A percentile compares a stretch with the other conserved stretches of the same genome.
Evolutionary conservation across 2,797 vertebrate species (phyloP).

Genomic region (Megaceryle alcyon): DNA sequence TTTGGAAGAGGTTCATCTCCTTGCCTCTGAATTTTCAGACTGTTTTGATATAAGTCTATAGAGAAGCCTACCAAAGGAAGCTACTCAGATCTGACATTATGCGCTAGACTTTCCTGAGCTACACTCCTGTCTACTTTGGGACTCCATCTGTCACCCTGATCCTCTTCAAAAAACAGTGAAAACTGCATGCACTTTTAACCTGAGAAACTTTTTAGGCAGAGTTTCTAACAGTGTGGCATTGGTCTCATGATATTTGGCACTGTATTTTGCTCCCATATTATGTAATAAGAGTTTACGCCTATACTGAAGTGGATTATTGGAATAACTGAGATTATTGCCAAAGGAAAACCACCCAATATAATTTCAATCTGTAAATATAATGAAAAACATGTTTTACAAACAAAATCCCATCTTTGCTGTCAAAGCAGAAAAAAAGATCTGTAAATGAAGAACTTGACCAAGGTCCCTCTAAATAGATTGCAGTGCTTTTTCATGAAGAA

Average conservation of each 20-base stretch:
- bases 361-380: background rate
- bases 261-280: background rate
- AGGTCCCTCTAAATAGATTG: background rate
- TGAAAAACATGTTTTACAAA: background rate
- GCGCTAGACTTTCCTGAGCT: background rate
- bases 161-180: background rate
- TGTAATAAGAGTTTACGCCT: background rate
- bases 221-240: background rate
- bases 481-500: background rate
- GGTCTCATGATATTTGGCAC: background rate
- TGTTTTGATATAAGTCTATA: background rate
- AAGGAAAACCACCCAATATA: background rate
- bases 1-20: background rate
- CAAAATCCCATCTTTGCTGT: background rate
- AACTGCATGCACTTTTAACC: background rate
- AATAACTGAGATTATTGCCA: conserved; percentile 28
- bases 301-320: conserved; percentile 27
- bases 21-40: background rate
- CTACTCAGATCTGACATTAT: background rate
- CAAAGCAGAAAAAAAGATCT: background rate
- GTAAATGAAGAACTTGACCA: background rate
- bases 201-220: background rate
- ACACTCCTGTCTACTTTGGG: background rate
- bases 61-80: background rate
- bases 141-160: background rate